phyloP scores from a whole-genome alignment of 2,113 vertebrate genomes.

The Morone chrysops region DNA sequence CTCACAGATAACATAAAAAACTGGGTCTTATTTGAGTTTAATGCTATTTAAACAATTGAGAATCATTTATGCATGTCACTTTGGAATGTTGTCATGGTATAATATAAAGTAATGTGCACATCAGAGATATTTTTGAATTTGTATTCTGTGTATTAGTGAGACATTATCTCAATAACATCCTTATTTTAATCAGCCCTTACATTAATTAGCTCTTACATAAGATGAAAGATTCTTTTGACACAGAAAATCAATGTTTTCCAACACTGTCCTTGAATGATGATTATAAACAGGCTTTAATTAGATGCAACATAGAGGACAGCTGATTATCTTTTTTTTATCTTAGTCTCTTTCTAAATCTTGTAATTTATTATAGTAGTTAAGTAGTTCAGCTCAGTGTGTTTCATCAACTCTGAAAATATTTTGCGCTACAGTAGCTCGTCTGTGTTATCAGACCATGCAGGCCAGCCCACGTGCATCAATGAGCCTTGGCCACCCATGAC shows the following conservation, averaged over 20 bases:
- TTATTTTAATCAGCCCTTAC: slow-evolving; percentile 19
- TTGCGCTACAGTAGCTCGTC: no score
- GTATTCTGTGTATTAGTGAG: not conserved
- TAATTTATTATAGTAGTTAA: slow-evolving; percentile 13
- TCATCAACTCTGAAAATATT: not conserved
- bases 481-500: no score
- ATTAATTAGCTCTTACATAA: slow-evolving; percentile 30
- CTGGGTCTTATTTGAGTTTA: not conserved
- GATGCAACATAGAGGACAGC: slow-evolving; percentile 12
- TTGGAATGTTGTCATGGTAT: not conserved
- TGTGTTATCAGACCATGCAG: no score
- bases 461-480: no score
- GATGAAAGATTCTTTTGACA: slow-evolving; percentile 26
- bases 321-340: not conserved
- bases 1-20: not conserved
- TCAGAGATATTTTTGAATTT: slow-evolving; percentile 5
- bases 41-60: not conserved
- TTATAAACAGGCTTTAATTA: slow-evolving; percentile 30
- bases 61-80: not conserved
- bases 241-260: slow-evolving; percentile 38
- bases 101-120: not conserved
- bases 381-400: not conserved
- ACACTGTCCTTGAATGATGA: slow-evolving; percentile 36
- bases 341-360: not conserved
- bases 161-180: not conserved